Percentiles rank a stretch among this genome's conserved stretches.
Evolutionary conservation across 2,797 vertebrate species (phyloP).

Genomic region (Hybognathus amarus): DNA sequence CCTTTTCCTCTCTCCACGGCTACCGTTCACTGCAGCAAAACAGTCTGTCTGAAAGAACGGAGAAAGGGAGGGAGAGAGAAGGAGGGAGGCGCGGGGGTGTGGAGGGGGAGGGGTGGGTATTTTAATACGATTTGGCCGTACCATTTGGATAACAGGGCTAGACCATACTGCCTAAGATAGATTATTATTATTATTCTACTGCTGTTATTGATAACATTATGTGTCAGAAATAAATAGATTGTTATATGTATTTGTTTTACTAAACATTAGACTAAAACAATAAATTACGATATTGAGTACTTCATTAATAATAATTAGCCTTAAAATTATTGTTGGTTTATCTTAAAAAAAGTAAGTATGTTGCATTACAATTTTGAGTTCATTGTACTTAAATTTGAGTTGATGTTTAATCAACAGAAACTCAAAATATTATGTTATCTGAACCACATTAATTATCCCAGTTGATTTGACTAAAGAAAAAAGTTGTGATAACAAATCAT

Average conservation of each 20-base stretch:
- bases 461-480: not conserved
- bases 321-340: not conserved
- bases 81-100: conserved; percentile 31
- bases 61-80: conserved; percentile 59
- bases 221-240: not conserved
- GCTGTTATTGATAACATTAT: not conserved
- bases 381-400: not conserved
- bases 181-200: not conserved
- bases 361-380: not conserved
- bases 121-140: conserved; percentile 84
- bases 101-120: conserved; percentile 62
- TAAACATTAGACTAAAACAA: not conserved
- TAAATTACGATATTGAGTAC: not conserved
- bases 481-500: not conserved
- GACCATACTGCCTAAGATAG: conserved; percentile 71
- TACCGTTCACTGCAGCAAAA: conserved; percentile 86
- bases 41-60: conserved; percentile 78
- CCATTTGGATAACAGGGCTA: conserved; percentile 78
- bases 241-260: not conserved
- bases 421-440: not conserved
- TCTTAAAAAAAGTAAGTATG: not conserved
- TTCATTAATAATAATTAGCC: not conserved
- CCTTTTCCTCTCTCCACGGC: conserved; percentile 69
- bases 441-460: not conserved
- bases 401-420: not conserved